Conservation (phyloP, 2,888 invertebrate genomes). For the Drosophila kambysellisi region DNA sequence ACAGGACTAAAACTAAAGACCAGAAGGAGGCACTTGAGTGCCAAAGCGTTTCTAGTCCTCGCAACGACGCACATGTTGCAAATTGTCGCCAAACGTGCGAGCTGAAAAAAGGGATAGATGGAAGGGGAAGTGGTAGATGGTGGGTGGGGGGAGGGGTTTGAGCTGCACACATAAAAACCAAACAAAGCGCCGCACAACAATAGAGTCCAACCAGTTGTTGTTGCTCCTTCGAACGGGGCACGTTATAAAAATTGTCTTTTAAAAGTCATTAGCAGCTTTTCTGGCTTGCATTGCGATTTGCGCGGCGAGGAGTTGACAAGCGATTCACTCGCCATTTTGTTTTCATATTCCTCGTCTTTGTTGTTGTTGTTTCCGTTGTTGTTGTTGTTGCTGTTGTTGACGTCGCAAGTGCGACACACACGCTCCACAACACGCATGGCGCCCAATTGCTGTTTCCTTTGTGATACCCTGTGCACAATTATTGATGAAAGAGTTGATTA, state of each 20-base stretch:
- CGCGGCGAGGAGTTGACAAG: slow-evolving; percentile 39
- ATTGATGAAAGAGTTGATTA: slow-evolving; percentile 1
- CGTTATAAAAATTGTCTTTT: slow-evolving; percentile 72
- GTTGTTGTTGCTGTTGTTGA: slow-evolving; percentile 16
- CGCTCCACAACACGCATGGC: slow-evolving; percentile 18
- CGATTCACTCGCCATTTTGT: slow-evolving; percentile 47
- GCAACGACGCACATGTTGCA: slow-evolving; percentile 65
- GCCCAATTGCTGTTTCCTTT: slow-evolving; percentile 31
- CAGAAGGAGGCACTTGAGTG: slow-evolving; percentile 36
- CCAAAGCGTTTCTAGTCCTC: slow-evolving; percentile 28
- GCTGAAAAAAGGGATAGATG: background rate
- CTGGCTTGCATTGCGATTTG: slow-evolving; percentile 59
- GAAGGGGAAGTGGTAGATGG: background rate
- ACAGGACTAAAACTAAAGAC: slow-evolving; percentile 23
- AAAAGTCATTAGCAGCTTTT: slow-evolving; percentile 84
- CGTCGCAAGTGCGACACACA: slow-evolving; percentile 40
- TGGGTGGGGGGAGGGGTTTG: background rate
- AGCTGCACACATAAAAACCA: slow-evolving; percentile 17
- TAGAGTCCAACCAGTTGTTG: slow-evolving; percentile 19
- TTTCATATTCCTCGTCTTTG: slow-evolving; percentile 5
- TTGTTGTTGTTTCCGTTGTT: background rate
- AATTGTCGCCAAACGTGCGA: slow-evolving; percentile 64
- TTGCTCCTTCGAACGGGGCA: slow-evolving; percentile 30
- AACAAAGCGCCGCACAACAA: slow-evolving; percentile 20
- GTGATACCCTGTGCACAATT: slow-evolving; percentile 29